Evolutionary conservation across 2,888 invertebrate genomes (phyloP).

Genomic region (Ophraella communa): DNA sequence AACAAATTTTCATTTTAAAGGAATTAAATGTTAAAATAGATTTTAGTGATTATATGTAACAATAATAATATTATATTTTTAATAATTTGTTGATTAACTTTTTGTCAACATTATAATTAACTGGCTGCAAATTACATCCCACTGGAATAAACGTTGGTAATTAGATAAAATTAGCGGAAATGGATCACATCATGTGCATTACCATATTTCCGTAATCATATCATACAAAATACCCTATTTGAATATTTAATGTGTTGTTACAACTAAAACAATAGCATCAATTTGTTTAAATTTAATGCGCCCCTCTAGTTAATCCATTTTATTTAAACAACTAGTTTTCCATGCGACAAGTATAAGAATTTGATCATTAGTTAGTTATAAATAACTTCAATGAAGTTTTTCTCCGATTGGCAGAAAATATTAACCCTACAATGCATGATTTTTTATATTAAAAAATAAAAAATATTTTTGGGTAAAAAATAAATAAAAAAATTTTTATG

Average conservation of each 20-base stretch:
- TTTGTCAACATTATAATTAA: not conserved
- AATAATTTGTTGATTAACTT: not conserved
- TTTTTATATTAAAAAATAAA: no score
- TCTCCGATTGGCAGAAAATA: no score
- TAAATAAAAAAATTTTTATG: no score
- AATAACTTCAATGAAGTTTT: no score
- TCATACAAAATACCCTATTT: slow-evolving; percentile 11
- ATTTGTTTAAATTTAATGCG: not conserved
- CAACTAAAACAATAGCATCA: not conserved
- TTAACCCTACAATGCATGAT: no score
- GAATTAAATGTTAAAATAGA: not conserved
- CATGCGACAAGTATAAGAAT: no score
- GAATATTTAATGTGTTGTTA: not conserved
- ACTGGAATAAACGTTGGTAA: not conserved
- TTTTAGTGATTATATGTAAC: not conserved
- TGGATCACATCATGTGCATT: slow-evolving; percentile 4
- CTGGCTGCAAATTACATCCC: not conserved
- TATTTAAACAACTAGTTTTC: no score
- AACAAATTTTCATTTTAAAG: no score
- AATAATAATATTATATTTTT: not conserved
- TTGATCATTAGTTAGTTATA: no score
- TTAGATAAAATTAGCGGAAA: slow-evolving; percentile 5
- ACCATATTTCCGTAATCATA: slow-evolving; percentile 12
- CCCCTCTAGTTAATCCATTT: not conserved
- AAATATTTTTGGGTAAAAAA: no score